Conservation (phyloP, 2,888 invertebrate genomes). For the Agrotis puta region DNA sequence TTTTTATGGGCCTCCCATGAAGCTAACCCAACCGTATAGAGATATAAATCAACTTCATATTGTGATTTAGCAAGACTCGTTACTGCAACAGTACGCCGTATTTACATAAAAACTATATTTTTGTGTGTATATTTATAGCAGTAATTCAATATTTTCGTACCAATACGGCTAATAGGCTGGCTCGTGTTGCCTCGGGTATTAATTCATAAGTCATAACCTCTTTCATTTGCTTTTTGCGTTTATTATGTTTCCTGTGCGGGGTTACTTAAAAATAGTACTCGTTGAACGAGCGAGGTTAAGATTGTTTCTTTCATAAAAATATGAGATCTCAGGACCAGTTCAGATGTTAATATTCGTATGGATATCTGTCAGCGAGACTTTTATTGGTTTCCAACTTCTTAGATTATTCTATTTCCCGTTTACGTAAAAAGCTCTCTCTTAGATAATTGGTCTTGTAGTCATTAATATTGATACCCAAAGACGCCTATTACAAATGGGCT, state of each 20-base stretch:
- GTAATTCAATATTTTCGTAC: slow-evolving; percentile 76
- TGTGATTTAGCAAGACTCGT: slow-evolving; percentile 92
- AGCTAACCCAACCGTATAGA: slow-evolving; percentile 87
- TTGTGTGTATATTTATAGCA: slow-evolving; percentile 83
- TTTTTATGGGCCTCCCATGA: slow-evolving; percentile 89
- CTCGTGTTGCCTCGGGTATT: slow-evolving; percentile 65
- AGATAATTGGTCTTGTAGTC: slow-evolving; percentile 1
- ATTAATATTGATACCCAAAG: slow-evolving; percentile 31
- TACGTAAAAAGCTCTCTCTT: background rate
- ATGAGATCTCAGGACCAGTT: slow-evolving; percentile 4
- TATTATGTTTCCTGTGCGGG: slow-evolving; percentile 66
- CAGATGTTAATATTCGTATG: too few species aligned
- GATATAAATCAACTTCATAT: slow-evolving; percentile 91
- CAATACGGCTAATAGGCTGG: slow-evolving; percentile 70
- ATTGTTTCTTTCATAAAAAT: slow-evolving; percentile 25
- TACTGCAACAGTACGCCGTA: slow-evolving; percentile 92
- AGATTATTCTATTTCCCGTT: background rate
- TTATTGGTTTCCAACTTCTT: background rate
- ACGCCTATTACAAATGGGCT: slow-evolving; percentile 8
- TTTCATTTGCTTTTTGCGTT: slow-evolving; percentile 67
- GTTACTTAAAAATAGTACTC: slow-evolving; percentile 52
- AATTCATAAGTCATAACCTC: slow-evolving; percentile 64
- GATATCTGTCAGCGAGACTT: background rate
- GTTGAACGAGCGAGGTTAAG: slow-evolving; percentile 2
- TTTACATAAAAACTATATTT: slow-evolving; percentile 91